Percentiles rank a stretch among this genome's conserved stretches.
Evolutionary conservation across 2,797 vertebrate genomes (phyloP).

Genomic region (Arrhamphus sclerolepis): DNA sequence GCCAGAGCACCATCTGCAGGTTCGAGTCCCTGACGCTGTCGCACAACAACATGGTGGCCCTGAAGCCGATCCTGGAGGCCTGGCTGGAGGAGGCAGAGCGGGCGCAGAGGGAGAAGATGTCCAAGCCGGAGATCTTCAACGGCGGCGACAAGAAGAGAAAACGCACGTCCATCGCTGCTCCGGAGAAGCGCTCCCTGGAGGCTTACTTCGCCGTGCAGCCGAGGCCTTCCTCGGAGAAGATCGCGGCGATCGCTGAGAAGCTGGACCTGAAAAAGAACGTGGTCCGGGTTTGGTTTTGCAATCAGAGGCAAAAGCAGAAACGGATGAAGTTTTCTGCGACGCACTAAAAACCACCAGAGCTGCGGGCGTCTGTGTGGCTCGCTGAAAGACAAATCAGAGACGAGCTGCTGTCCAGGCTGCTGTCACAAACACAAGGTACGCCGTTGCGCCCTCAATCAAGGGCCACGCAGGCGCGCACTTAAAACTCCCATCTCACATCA

Average conservation of each 20-base stretch:
- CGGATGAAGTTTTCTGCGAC: conserved; percentile 94
- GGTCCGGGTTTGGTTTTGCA: conserved; percentile 94
- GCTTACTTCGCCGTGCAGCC: conserved; percentile 93
- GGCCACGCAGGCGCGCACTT: conserved; percentile 8
- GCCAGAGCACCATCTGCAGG: conserved; percentile 94
- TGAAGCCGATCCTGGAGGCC: conserved; percentile 92
- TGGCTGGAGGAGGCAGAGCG: conserved; percentile 93
- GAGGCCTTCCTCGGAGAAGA: conserved; percentile 91
- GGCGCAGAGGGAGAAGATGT: conserved; percentile 90
- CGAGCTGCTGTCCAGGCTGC: conserved; percentile 26
- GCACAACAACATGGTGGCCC: conserved; percentile 95
- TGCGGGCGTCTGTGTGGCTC: conserved; percentile 22
- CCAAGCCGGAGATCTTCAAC: conserved; percentile 91
- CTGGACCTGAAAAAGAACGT: conserved; percentile 96
- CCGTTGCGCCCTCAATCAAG: conserved; percentile 29
- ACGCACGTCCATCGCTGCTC: conserved; percentile 91
- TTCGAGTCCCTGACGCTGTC: conserved; percentile 95
- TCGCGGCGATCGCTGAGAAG: conserved; percentile 92
- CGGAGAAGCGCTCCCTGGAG: conserved; percentile 91
- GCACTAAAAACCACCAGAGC: conserved; percentile 75
- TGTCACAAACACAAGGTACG: conserved; percentile 55
- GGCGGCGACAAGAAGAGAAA: conserved; percentile 91
- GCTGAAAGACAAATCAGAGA: conserved; percentile 54
- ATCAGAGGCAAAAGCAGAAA: conserved; percentile 95
- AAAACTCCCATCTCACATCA: too few species aligned